Percentiles rank a stretch among this genome's conserved stretches.
phyloP scores from a whole-genome alignment of 2,797 vertebrate genomes.

The Danionella dracula region DNA sequence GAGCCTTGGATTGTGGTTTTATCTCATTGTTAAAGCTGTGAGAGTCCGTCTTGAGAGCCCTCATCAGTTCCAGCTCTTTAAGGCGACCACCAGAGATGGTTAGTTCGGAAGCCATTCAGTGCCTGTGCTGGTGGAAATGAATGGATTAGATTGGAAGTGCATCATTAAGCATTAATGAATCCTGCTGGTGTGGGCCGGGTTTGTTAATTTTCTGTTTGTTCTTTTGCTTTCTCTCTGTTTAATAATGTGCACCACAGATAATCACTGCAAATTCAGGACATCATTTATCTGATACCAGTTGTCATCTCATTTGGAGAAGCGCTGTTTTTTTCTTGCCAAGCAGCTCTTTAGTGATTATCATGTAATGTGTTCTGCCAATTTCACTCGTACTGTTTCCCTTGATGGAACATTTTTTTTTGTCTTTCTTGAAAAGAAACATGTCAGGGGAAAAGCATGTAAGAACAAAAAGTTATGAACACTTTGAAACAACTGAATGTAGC shows the following conservation, averaged over 20 bases:
- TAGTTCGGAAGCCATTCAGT: neutral
- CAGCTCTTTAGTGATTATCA: neutral
- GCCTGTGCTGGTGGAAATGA: neutral
- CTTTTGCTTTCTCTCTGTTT: neutral
- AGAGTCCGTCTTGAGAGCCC: constrained; percentile 6
- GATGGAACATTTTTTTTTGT: neutral
- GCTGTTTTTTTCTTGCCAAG: constrained; percentile 5
- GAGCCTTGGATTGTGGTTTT: neutral
- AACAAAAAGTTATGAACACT: too few species aligned
- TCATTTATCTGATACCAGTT: constrained; percentile 13
- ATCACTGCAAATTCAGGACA: neutral
- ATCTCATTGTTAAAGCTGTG: neutral
- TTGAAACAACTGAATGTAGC: too few species aligned
- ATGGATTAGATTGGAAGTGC: neutral
- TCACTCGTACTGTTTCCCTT: neutral
- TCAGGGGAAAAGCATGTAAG: too few species aligned
- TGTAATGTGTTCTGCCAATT: constrained; percentile 2
- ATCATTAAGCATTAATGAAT: neutral
- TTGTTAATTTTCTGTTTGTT: neutral
- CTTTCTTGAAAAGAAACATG: too few species aligned
- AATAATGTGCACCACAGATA: neutral
- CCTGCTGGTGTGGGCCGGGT: neutral
- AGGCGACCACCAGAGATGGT: constrained; percentile 17
- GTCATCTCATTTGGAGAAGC: neutral
- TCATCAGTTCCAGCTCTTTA: neutral